These are phyloP conservation scores for Cepaea nemoralis DNA, from an alignment of 1,140 invertebrate species.

Conservation along the genomic window DNA sequence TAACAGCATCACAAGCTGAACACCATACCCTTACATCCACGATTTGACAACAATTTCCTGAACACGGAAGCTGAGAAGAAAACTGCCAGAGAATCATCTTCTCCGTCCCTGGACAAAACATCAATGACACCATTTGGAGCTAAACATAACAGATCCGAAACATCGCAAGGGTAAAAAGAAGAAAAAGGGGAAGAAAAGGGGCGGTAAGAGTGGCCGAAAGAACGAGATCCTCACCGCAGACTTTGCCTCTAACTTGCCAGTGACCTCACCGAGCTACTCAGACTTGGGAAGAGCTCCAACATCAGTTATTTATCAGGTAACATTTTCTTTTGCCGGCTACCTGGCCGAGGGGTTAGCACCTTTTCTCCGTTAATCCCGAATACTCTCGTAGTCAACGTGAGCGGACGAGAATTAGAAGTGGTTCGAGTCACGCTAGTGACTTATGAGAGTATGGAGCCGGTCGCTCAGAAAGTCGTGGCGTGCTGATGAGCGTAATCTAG, in stretches of 20 bases:
- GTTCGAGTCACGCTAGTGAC: too few species aligned
- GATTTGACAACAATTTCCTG: conserved; percentile 55
- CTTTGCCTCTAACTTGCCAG: neutral
- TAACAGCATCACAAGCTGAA: neutral
- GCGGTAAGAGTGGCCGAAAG: conserved; percentile 40
- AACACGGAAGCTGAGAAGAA: conserved; percentile 54
- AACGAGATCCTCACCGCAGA: conserved; percentile 31
- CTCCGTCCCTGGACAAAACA: conserved; percentile 21
- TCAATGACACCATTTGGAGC: conserved; percentile 32
- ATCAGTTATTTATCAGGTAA: neutral
- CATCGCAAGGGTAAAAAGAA: conserved; percentile 41
- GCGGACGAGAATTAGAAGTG: too few species aligned
- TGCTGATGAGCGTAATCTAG: too few species aligned
- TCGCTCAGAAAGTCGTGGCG: too few species aligned
- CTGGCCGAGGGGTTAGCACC: too few species aligned
- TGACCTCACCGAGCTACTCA: neutral
- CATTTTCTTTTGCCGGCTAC: too few species aligned
- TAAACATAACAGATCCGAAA: conserved; percentile 42
- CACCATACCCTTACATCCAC: neutral
- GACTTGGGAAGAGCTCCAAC: neutral
- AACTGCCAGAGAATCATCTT: conserved; percentile 5
- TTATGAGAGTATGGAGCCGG: too few species aligned
- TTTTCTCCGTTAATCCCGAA: too few species aligned
- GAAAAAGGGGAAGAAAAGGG: conserved; percentile 42
- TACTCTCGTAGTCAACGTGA: too few species aligned